A percentile compares a stretch with the other conserved stretches of the same genome.
These are phyloP conservation scores for Rhadinocentrus ornatus DNA, from an alignment of 2,797 vertebrate species.

Conservation along the genomic window DNA sequence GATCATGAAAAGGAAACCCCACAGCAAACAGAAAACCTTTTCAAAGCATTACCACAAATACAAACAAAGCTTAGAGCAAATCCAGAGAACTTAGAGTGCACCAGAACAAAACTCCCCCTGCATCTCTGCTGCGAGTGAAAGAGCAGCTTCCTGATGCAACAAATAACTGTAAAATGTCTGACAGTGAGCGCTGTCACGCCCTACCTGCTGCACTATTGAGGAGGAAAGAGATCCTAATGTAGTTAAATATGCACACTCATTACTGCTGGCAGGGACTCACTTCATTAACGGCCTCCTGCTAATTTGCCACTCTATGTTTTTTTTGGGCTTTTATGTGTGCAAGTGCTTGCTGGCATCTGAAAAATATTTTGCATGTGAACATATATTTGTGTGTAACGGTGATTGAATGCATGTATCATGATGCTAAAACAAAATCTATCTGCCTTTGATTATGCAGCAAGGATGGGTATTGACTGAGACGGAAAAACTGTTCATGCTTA, in stretches of 20 bases:
- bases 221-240: conserved; percentile 72
- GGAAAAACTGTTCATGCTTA: conserved; percentile 14
- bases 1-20: conserved; percentile 28
- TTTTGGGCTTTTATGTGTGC: conserved; percentile 40
- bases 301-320: conserved; percentile 56
- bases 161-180: conserved; percentile 70
- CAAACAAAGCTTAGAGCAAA: conserved; percentile 62
- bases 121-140: conserved; percentile 35
- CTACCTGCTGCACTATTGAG: conserved; percentile 66
- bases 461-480: conserved; percentile 5
- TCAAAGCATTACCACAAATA: conserved; percentile 55
- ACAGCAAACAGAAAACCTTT: conserved; percentile 35
- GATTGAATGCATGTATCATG: conserved; percentile 9
- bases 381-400: background rate
- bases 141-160: conserved; percentile 61
- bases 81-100: conserved; percentile 36
- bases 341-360: conserved; percentile 15
- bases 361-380: background rate
- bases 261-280: conserved; percentile 71
- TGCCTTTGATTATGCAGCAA: background rate
- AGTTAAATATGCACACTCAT: conserved; percentile 76
- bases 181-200: conserved; percentile 64
- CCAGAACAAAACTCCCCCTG: conserved; percentile 23
- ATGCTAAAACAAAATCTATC: conserved; percentile 2
- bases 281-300: conserved; percentile 74